Evolutionary conservation across 2,797 vertebrate species (phyloP).

Genomic region (Oreonectes daqikongensis): DNA sequence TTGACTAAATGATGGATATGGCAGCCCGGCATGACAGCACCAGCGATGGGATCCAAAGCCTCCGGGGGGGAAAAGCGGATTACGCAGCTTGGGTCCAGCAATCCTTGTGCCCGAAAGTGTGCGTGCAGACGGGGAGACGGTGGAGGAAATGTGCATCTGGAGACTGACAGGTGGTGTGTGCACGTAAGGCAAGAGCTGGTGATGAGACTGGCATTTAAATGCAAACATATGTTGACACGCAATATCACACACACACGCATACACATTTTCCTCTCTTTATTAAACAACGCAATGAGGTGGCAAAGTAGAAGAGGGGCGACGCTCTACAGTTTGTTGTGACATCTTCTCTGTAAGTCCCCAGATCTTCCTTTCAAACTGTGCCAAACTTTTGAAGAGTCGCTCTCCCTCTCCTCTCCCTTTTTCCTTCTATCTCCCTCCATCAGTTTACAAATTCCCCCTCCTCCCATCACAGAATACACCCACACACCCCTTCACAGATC

Average conservation of each 20-base stretch:
- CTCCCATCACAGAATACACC: slow-evolving; percentile 46
- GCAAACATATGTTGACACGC: slow-evolving; percentile 20
- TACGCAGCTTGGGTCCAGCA: slow-evolving; percentile 35
- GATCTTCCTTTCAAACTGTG: slow-evolving; percentile 78
- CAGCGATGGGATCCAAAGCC: slow-evolving; percentile 44
- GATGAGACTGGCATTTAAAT: slow-evolving; percentile 25
- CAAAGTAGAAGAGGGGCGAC: slow-evolving; percentile 36
- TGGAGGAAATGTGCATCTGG: neutral
- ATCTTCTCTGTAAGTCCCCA: slow-evolving; percentile 68
- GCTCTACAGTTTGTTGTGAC: slow-evolving; percentile 58
- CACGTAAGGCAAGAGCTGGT: neutral
- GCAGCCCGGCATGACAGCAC: slow-evolving; percentile 49
- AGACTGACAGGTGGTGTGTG: slow-evolving; percentile 5
- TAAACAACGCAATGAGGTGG: slow-evolving; percentile 16
- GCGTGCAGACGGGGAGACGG: neutral
- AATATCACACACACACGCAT: neutral
- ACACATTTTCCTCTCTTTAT: neutral
- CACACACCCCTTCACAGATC: slow-evolving; percentile 68
- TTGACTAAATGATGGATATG: slow-evolving; percentile 58
- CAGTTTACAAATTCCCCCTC: slow-evolving; percentile 89
- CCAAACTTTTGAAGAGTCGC: slow-evolving; percentile 82
- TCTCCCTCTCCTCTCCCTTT: slow-evolving; percentile 78
- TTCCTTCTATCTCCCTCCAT: slow-evolving; percentile 72
- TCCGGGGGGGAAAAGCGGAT: slow-evolving; percentile 43
- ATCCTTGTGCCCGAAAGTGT: slow-evolving; percentile 22